These are phyloP conservation scores for Platalea minor DNA, from an alignment of 2,797 vertebrate genomes.

Conservation along the genomic window DNA sequence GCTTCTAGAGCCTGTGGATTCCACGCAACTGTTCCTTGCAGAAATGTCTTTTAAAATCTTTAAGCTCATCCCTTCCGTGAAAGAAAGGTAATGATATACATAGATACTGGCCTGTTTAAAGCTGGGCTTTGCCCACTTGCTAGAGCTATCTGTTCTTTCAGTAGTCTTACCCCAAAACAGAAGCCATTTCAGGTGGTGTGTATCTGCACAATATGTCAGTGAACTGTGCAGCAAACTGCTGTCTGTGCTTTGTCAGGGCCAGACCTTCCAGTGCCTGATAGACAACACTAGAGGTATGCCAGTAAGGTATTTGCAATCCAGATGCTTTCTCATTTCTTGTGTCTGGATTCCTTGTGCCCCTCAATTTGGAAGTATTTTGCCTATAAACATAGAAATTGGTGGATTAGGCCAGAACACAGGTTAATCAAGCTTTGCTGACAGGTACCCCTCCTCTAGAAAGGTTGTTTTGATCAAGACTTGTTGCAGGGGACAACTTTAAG, in stretches of 20 bases:
- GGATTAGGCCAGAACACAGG: background rate
- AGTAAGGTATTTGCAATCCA: background rate
- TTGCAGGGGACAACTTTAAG: background rate
- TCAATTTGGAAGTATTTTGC: background rate
- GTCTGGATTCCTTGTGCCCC: background rate
- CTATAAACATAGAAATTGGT: background rate
- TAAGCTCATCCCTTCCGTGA: background rate
- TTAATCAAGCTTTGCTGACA: background rate
- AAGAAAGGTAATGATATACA: background rate
- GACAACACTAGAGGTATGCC: background rate
- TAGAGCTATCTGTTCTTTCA: background rate
- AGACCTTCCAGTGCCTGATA: background rate
- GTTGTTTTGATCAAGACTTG: background rate
- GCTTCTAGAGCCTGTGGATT: background rate
- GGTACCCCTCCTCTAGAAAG: background rate
- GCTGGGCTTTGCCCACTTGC: background rate
- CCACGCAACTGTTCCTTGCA: background rate
- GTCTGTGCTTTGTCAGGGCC: background rate
- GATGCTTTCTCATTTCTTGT: background rate
- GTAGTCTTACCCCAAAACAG: background rate
- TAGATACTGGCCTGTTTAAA: background rate
- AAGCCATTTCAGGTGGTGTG: background rate
- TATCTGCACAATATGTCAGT: background rate
- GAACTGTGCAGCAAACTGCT: background rate
- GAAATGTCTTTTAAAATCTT: background rate